Evolutionary conservation across 2,797 vertebrate species (phyloP).

Genomic region (Heterohyrax brucei): DNA sequence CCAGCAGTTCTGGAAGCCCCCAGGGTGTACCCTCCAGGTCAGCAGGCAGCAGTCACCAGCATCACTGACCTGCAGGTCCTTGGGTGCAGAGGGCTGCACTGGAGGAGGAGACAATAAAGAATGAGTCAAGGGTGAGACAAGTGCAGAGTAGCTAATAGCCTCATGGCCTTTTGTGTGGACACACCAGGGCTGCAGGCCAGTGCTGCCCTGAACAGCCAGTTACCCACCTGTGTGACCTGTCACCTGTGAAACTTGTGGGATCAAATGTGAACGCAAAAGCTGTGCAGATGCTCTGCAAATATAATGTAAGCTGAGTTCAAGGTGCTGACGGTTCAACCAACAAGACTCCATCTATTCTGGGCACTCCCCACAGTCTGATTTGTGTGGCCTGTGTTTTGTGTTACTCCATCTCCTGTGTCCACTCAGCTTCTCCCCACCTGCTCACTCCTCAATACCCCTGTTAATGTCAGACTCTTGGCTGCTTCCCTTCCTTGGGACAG

Average conservation of each 20-base stretch:
- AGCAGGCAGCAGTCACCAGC: slow-evolving; percentile 79
- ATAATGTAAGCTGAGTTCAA: rapidly evolving
- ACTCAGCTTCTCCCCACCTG: not conserved
- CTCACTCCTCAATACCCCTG: not conserved
- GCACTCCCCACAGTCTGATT: too few relatives aligned
- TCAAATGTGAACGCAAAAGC: rapidly evolving
- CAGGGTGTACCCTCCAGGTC: slow-evolving; percentile 78
- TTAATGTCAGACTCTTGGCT: not conserved
- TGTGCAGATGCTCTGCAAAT: rapidly evolving
- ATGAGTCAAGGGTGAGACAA: not conserved
- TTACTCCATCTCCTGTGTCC: rapidly evolving
- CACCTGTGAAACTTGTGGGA: not conserved
- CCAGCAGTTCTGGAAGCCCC: slow-evolving; percentile 26
- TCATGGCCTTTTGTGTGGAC: rapidly evolving
- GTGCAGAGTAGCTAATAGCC: too few relatives aligned
- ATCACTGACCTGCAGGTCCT: slow-evolving; percentile 75
- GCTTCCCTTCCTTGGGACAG: not conserved
- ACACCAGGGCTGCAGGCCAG: not conserved
- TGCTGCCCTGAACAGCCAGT: not conserved
- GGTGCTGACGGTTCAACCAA: too few relatives aligned
- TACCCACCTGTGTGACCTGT: not conserved
- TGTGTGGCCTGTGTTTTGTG: rapidly evolving
- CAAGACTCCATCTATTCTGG: not conserved
- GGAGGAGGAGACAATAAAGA: not conserved
- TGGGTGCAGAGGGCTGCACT: slow-evolving; percentile 88